Conservation (phyloP, 1,140 invertebrate species). For the Pectinophora gossypiella region DNA sequence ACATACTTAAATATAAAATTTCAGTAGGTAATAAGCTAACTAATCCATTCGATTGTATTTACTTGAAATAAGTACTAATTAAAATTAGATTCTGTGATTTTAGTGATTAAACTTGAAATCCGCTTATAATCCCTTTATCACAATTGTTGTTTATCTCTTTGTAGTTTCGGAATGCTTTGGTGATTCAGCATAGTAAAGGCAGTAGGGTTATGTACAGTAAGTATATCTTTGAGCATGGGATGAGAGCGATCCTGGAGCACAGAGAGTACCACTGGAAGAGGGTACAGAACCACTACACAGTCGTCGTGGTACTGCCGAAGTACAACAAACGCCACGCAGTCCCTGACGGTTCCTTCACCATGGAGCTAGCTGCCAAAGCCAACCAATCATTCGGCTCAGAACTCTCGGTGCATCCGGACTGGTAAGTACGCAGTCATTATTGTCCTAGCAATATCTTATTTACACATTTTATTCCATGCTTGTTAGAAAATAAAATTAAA, state of each 20-base stretch:
- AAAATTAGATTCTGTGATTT: too few relatives aligned
- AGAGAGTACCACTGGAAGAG: constrained; percentile 56
- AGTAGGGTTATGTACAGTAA: constrained; percentile 42
- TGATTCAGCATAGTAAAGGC: constrained; percentile 39
- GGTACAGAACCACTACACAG: constrained; percentile 54
- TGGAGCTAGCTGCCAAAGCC: constrained; percentile 43
- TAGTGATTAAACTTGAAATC: too few relatives aligned
- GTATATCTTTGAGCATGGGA: constrained; percentile 46
- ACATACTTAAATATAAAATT: too few relatives aligned
- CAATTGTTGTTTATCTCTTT: constrained; percentile 10
- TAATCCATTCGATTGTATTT: too few relatives aligned
- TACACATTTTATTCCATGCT: too few relatives aligned
- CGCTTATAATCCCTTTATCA: too few relatives aligned
- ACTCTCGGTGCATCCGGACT: constrained; percentile 56
- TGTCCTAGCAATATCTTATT: too few relatives aligned
- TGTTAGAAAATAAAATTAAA: too few relatives aligned
- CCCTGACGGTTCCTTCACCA: constrained; percentile 33
- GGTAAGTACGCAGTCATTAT: constrained; percentile 31
- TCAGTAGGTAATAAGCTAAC: too few relatives aligned
- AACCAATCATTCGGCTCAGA: constrained; percentile 40
- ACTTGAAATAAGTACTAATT: too few relatives aligned
- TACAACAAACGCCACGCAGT: constrained; percentile 32
- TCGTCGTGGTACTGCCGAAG: constrained; percentile 43
- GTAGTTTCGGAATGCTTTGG: constrained; percentile 48
- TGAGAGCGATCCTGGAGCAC: constrained; percentile 42